Evolutionary conservation across 2,888 invertebrate genomes (phyloP).

Genomic region (Epinotia ramella): DNA sequence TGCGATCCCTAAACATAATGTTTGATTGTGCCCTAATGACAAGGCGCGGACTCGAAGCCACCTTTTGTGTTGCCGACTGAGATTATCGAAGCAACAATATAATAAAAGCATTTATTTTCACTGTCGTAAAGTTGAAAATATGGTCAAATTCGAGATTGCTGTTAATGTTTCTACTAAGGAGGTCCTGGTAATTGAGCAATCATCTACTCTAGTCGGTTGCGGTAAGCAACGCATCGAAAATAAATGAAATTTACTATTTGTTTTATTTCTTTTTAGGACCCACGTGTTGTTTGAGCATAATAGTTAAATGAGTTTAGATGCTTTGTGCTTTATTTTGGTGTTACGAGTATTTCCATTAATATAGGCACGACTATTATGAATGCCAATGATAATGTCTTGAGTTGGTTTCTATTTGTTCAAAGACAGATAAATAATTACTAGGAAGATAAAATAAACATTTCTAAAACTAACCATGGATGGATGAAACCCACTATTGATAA

Average conservation of each 20-base stretch:
- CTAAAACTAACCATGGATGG: neutral
- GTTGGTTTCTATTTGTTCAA: slow-evolving; percentile 10
- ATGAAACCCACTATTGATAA: neutral
- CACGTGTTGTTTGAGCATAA: slow-evolving; percentile 59
- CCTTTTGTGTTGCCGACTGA: slow-evolving; percentile 81
- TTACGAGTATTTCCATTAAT: slow-evolving; percentile 45
- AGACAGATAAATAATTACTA: slow-evolving; percentile 11
- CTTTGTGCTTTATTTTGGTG: slow-evolving; percentile 48
- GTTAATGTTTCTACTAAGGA: slow-evolving; percentile 82
- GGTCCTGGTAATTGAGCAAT: slow-evolving; percentile 85
- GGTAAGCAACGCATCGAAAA: slow-evolving; percentile 80
- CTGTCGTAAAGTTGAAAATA: slow-evolving; percentile 73
- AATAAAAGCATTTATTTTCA: slow-evolving; percentile 71
- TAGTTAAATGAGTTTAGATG: slow-evolving; percentile 55
- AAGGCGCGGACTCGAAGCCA: slow-evolving; percentile 79
- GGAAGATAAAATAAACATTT: neutral
- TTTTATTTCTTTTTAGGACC: slow-evolving; percentile 69
- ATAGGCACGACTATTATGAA: slow-evolving; percentile 42
- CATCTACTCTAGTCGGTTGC: slow-evolving; percentile 82
- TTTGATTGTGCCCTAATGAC: slow-evolving; percentile 84
- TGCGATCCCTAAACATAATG: slow-evolving; percentile 84
- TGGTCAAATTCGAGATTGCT: slow-evolving; percentile 58
- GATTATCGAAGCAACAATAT: slow-evolving; percentile 65
- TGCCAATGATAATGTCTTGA: slow-evolving; percentile 21
- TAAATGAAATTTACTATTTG: slow-evolving; percentile 81